Percentiles rank a stretch among this genome's conserved stretches.
These are phyloP conservation scores for Euwallacea fornicatus DNA, from an alignment of 1,140 invertebrate genomes.

Conservation along the genomic window DNA sequence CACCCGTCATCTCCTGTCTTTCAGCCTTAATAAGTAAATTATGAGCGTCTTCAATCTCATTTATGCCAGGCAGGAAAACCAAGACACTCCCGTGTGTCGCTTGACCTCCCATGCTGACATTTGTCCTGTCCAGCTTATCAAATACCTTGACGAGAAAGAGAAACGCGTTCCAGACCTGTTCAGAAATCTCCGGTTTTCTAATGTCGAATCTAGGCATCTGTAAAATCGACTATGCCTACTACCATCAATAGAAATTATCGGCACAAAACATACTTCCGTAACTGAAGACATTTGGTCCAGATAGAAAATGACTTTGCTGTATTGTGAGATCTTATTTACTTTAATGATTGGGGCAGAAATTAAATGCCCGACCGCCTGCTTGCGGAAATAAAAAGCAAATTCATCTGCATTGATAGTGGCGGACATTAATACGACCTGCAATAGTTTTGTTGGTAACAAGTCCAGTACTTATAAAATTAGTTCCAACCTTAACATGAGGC, in stretches of 20 bases:
- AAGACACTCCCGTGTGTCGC: constrained; percentile 66
- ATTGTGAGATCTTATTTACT: constrained; percentile 58
- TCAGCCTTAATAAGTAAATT: constrained; percentile 33
- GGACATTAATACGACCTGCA: constrained; percentile 80
- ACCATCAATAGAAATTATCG: neutral
- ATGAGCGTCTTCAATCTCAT: constrained; percentile 75
- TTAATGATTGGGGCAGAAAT: constrained; percentile 58
- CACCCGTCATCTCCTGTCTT: neutral
- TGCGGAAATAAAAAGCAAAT: constrained; percentile 74
- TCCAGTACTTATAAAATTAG: neutral
- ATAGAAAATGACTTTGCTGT: constrained; percentile 66
- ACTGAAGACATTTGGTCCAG: constrained; percentile 63
- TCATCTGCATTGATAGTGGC: constrained; percentile 77
- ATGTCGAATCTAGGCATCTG: constrained; percentile 57
- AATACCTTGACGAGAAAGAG: constrained; percentile 68
- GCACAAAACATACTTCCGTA: constrained; percentile 33
- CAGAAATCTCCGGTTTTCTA: constrained; percentile 55
- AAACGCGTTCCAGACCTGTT: constrained; percentile 54
- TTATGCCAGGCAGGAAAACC: constrained; percentile 84
- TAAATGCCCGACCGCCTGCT: constrained; percentile 13
- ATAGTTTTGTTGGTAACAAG: neutral
- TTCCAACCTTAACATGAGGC: constrained; percentile 63
- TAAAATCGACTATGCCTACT: constrained; percentile 37
- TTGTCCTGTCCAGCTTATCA: constrained; percentile 61
- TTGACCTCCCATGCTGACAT: constrained; percentile 48